Conservation (phyloP, 2,797 vertebrate species). For the Cryptoprocta ferox region DNA sequence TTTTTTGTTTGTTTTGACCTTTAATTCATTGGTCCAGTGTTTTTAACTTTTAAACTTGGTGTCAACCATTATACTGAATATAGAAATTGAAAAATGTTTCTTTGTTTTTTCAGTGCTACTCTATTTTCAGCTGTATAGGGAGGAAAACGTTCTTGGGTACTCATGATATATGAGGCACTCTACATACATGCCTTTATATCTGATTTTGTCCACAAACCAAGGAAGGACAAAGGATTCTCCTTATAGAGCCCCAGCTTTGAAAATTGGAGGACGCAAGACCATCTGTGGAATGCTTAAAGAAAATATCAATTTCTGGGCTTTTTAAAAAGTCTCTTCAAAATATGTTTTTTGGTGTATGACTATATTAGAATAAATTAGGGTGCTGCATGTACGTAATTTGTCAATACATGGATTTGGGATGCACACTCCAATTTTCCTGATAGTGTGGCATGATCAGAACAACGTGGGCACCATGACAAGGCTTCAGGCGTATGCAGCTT, state of each 20-base stretch:
- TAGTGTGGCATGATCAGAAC: background rate
- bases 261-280: background rate
- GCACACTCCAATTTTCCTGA: background rate
- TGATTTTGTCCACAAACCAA: background rate
- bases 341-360: background rate
- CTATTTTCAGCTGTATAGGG: background rate
- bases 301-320: background rate
- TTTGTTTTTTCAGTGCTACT: background rate
- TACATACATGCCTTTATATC: background rate
- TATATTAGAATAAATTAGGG: background rate
- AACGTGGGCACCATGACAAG: background rate
- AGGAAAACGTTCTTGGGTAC: background rate
- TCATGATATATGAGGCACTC: background rate
- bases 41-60: conserved; percentile 53
- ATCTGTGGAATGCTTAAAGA: background rate
- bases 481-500: background rate
- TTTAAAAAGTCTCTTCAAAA: background rate
- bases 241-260: background rate
- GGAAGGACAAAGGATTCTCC: background rate
- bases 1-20: background rate
- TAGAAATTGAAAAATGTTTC: background rate
- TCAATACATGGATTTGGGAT: background rate
- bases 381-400: background rate
- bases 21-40: conserved; percentile 12
- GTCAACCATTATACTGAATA: background rate